A percentile compares a stretch with the other conserved stretches of the same genome.
Evolutionary conservation across 1,140 invertebrate species (phyloP).

Genomic region (Patella vulgata): DNA sequence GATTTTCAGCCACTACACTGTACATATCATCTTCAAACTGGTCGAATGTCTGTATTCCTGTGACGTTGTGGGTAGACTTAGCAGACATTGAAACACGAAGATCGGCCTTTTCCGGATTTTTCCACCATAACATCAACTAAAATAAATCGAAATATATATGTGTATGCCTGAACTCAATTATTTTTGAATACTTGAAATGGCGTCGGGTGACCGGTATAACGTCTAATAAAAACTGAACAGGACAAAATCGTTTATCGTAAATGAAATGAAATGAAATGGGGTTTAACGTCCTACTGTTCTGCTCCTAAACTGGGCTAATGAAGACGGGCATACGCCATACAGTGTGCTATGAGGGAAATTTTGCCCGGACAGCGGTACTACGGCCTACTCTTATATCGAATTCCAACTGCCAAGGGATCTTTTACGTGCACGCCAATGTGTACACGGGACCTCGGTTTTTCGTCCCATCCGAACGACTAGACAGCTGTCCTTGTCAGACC

Average conservation of each 20-base stretch:
- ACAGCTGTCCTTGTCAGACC: no score
- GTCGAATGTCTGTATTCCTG: conserved; percentile 13
- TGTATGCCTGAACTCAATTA: not conserved
- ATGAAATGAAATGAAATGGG: no score
- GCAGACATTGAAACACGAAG: conserved; percentile 14
- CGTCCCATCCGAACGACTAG: no score
- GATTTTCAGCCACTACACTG: conserved; percentile 41
- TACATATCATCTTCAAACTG: conserved; percentile 39
- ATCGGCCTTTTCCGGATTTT: conserved; percentile 29
- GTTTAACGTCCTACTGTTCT: no score
- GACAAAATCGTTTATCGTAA: not conserved
- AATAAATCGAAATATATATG: conserved; percentile 1
- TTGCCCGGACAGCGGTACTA: no score
- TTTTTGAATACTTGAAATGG: not conserved
- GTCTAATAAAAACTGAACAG: not conserved
- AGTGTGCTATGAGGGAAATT: no score
- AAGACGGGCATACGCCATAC: no score
- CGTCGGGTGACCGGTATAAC: not conserved
- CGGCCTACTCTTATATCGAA: no score
- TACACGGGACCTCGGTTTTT: no score
- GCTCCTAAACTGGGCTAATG: no score
- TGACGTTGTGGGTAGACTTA: conserved; percentile 17
- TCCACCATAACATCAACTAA: conserved; percentile 42
- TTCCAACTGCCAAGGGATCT: no score
- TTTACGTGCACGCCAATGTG: no score